phyloP scores from a whole-genome alignment of 1,140 invertebrate species.

The Agraylea sexmaculata region DNA sequence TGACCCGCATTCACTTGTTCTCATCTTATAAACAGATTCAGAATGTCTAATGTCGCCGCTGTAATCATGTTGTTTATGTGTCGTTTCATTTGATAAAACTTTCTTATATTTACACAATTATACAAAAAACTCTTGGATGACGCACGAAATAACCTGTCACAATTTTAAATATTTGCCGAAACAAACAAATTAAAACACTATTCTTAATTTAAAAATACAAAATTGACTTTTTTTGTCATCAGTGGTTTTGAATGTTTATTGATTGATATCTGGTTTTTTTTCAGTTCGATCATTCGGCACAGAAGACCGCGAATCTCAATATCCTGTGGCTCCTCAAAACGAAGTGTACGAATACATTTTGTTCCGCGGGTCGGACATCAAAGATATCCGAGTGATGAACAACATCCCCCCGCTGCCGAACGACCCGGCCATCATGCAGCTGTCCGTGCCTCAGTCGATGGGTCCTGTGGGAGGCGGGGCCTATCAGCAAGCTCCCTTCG shows the following conservation, averaged over 20 bases:
- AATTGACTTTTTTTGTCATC: background rate
- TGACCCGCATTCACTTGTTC: too few relatives aligned
- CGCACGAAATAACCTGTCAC: too few relatives aligned
- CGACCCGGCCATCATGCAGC: conserved; percentile 93
- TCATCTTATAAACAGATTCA: too few relatives aligned
- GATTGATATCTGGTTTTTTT: conserved; percentile 32
- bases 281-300: conserved; percentile 97
- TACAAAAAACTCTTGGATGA: too few relatives aligned
- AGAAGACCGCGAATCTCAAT: conserved; percentile 88
- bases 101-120: too few relatives aligned
- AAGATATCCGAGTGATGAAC: conserved; percentile 92
- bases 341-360: conserved; percentile 98
- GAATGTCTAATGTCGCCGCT: too few relatives aligned
- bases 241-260: background rate
- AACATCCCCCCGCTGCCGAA: conserved; percentile 64
- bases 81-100: too few relatives aligned
- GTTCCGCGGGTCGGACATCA: conserved; percentile 95
- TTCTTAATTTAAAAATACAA: too few relatives aligned
- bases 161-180: too few relatives aligned
- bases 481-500: conserved; percentile 33
- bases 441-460: conserved; percentile 57
- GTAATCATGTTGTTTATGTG: too few relatives aligned
- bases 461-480: conserved; percentile 26
- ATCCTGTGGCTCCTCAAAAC: conserved; percentile 87
- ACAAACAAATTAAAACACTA: too few relatives aligned